phyloP scores from a whole-genome alignment of 2,797 vertebrate genomes.

The Spinus olivaceus region DNA sequence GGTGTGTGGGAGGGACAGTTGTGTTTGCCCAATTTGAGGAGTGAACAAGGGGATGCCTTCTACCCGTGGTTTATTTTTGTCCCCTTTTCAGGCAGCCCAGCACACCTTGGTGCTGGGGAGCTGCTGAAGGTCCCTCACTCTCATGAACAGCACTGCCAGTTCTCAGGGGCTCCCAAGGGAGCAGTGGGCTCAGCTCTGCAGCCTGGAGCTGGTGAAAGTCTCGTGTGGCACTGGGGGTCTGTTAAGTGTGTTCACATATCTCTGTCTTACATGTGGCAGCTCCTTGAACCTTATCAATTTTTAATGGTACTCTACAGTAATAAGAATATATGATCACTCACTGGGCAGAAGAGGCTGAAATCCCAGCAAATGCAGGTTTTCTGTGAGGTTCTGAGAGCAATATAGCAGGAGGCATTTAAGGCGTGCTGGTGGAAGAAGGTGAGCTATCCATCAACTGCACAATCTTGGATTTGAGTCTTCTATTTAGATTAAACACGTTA shows the following conservation, averaged over 20 bases:
- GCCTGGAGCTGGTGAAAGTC: neutral
- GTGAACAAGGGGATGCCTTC: no score
- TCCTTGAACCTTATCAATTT: constrained; percentile 28
- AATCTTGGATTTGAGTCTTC: constrained; percentile 85
- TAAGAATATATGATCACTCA: neutral
- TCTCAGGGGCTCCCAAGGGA: neutral
- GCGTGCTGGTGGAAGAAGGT: constrained; percentile 54
- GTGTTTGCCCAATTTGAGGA: neutral
- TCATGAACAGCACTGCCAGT: accelerated
- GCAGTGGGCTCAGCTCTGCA: neutral
- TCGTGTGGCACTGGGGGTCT: neutral
- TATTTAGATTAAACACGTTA: constrained; percentile 90
- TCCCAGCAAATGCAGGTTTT: constrained; percentile 21
- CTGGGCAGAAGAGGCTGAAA: neutral
- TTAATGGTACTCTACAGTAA: neutral
- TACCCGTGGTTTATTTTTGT: neutral
- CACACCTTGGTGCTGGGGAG: neutral
- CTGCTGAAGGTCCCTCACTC: neutral
- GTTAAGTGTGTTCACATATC: neutral
- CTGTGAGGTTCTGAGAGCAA: constrained; percentile 55
- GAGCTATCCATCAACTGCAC: constrained; percentile 86
- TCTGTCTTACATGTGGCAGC: neutral
- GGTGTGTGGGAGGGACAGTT: neutral
- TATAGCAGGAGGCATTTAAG: constrained; percentile 76
- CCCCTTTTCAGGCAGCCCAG: neutral